Evolutionary conservation across 2,888 invertebrate genomes (phyloP).

Genomic region (Acronicta aceris): DNA sequence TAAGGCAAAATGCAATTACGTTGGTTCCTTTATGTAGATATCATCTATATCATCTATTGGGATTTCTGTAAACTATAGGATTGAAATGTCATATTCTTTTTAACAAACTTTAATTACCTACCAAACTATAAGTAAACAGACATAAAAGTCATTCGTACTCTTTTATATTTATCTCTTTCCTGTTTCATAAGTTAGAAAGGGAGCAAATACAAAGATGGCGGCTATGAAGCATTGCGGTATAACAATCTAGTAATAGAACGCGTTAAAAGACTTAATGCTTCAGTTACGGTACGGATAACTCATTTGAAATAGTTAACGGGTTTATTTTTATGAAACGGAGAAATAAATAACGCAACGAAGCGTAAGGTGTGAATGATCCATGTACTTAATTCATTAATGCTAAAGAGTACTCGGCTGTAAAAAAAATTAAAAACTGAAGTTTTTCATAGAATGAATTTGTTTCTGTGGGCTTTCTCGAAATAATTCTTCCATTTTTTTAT

Average conservation of each 20-base stretch:
- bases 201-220: constrained; percentile 65
- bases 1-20: constrained; percentile 6
- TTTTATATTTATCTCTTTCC: constrained; percentile 56
- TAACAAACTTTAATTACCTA: constrained; percentile 59
- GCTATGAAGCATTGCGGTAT: constrained; percentile 62
- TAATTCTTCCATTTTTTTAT: no score
- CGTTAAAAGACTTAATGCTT: constrained; percentile 61
- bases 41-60: background rate
- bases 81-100: constrained; percentile 17
- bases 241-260: constrained; percentile 69
- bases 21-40: background rate
- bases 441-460: constrained; percentile 26
- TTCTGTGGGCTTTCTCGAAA: constrained; percentile 22
- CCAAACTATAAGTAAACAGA: constrained; percentile 66
- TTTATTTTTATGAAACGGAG: constrained; percentile 39
- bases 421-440: constrained; percentile 34
- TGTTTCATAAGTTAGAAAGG: constrained; percentile 57
- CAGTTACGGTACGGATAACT: constrained; percentile 56
- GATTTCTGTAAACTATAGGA: constrained; percentile 2
- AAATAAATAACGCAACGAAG: constrained; percentile 36
- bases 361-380: constrained; percentile 40
- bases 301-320: constrained; percentile 56
- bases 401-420: constrained; percentile 26
- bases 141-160: constrained; percentile 68
- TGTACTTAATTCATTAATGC: constrained; percentile 43